Evolutionary conservation across 2,113 vertebrate species (phyloP).

Genomic region (Tyto alba): DNA sequence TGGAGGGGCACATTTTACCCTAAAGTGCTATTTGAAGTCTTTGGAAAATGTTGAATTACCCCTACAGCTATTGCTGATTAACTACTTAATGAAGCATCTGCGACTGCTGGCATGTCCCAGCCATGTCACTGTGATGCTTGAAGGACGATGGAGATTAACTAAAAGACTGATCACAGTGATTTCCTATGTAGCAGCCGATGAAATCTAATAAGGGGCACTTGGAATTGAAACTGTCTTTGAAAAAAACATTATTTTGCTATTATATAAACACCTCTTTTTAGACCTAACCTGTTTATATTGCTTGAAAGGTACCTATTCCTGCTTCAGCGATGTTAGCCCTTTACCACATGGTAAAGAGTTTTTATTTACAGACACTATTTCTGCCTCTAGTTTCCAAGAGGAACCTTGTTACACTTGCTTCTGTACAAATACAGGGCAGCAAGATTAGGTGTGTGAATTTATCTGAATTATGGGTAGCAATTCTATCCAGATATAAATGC

Average conservation of each 20-base stretch:
- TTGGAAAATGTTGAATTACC: constrained; percentile 24
- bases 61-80: constrained; percentile 9
- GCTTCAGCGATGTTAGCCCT: background rate
- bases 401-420: too few species aligned
- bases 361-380: background rate
- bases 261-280: background rate
- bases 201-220: background rate
- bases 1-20: background rate
- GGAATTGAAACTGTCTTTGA: background rate
- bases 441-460: background rate
- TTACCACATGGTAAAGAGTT: background rate
- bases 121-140: constrained; percentile 17
- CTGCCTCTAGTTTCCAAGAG: background rate
- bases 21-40: constrained; percentile 39
- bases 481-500: background rate
- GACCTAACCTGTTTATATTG: background rate
- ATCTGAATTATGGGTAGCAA: background rate
- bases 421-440: background rate
- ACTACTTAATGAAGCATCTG: constrained; percentile 40
- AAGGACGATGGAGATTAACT: constrained; percentile 21
- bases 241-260: background rate
- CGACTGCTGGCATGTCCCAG: background rate
- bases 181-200: background rate
- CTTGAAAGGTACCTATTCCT: background rate
- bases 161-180: background rate